Evolutionary conservation across 30 jellyfish, hydroid and myxozoan species (phyloP), one percentile per base, ranked within the genome.

Genomic region (Aurelia coerulea): DNA sequence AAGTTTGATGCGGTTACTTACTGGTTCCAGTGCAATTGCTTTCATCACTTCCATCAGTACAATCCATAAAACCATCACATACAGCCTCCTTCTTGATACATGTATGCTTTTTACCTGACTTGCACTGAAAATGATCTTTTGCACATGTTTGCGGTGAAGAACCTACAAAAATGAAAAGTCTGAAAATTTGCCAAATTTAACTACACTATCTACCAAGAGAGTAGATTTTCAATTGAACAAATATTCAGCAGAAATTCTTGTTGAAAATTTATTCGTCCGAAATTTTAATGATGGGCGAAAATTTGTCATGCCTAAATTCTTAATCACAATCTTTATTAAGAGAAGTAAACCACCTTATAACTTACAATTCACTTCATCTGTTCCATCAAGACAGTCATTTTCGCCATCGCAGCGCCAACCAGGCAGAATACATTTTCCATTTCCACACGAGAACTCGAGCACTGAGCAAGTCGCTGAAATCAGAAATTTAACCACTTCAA

Each of bases 31-130:
- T 11, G 52, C 93, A 84, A 67, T 84, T 84, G n/a, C n/a, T 15
- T 80, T 95, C 99, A 70, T 95, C 99, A 34, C 95, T 73, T 12
- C 79, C 92, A 75, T 95, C 99, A 16, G 86, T 64, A 70, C 99
- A 95, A 65, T 95, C 97, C 76, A 52, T 59, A 59, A 65, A 19
- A 5, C 97, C 97, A 75, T 95, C 93, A 76, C 99, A 95, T 60
- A 77, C 79, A 80, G 86, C 62, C 46, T 84, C 85, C 1, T 79
- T 74, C 42, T 76, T 82, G 19, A 95, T 85, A 58, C 99, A 95
- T 52, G 80, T 74, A 54, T 68, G 84, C 17, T 41, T n/a, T 31
- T 13, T 63, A 54, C 87, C 89, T 1, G 62, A 58, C 31, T 80
- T 74, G 68, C 99, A 95, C 46, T 14, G 58, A 65, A 84, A 89